These are phyloP conservation scores for Listrodromus nycthemerus DNA, from an alignment of 2,888 invertebrate genomes.

Conservation along the genomic window DNA sequence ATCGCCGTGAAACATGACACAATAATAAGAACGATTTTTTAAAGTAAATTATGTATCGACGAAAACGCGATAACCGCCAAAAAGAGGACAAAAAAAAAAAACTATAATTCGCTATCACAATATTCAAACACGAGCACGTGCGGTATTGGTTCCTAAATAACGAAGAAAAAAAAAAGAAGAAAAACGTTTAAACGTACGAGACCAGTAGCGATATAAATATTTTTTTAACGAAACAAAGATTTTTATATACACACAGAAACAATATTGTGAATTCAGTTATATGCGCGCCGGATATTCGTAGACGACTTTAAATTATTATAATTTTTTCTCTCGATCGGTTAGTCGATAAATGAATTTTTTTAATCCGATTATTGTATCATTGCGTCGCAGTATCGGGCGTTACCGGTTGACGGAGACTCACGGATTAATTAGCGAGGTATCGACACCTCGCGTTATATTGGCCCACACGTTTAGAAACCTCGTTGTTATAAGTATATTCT, in stretches of 20 bases:
- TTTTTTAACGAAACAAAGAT: conserved; percentile 65
- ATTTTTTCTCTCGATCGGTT: conserved; percentile 49
- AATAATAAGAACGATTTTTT: neutral
- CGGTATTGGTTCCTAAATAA: conserved; percentile 80
- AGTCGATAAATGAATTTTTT: neutral
- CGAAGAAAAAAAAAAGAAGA: conserved; percentile 28
- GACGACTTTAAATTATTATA: conserved; percentile 34
- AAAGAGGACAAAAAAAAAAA: conserved; percentile 5
- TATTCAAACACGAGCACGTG: conserved; percentile 76
- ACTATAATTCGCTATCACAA: conserved; percentile 49
- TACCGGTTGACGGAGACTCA: conserved; percentile 20
- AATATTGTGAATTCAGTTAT: conserved; percentile 56
- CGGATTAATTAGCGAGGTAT: neutral
- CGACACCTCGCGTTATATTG: conserved; percentile 32
- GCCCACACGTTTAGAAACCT: conserved; percentile 71
- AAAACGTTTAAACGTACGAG: conserved; percentile 49
- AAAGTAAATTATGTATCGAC: conserved; percentile 1
- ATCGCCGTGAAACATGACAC: conserved; percentile 12
- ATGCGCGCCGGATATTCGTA: conserved; percentile 40
- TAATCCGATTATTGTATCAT: neutral
- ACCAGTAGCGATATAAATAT: conserved; percentile 68
- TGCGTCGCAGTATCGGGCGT: conserved; percentile 6
- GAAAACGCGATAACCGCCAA: conserved; percentile 32
- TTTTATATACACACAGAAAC: conserved; percentile 57
- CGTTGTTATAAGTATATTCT: conserved; percentile 79